Evolutionary conservation across 2,888 invertebrate genomes (phyloP).

Genomic region (Leptarthrus brevirostris): DNA sequence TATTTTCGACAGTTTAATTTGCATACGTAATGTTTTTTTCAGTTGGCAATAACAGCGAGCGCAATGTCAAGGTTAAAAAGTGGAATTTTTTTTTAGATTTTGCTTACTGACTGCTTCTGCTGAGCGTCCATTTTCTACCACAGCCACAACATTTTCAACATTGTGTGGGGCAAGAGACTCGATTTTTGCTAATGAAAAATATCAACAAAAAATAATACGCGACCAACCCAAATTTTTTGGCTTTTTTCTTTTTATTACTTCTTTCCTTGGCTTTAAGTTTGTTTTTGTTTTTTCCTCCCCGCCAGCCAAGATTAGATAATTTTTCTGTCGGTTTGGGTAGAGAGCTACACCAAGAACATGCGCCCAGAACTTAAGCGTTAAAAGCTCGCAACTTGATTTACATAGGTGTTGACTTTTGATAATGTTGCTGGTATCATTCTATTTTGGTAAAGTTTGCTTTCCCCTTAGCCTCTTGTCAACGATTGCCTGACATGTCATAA

Average conservation of each 20-base stretch:
- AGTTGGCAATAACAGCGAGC: conserved; percentile 16
- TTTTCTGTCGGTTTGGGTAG: background rate
- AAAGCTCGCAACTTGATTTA: no score
- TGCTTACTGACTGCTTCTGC: background rate
- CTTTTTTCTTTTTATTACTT: background rate
- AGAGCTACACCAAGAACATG: background rate
- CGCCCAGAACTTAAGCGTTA: background rate
- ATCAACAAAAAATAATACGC: conserved; percentile 11
- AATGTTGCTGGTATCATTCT: no score
- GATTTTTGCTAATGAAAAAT: conserved; percentile 4
- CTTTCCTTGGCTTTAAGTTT: background rate
- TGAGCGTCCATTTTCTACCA: background rate
- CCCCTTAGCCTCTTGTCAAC: no score
- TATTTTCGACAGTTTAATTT: conserved; percentile 27
- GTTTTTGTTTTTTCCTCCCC: background rate
- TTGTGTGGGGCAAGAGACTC: background rate
- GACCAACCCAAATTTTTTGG: conserved; percentile 19
- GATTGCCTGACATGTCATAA: no score
- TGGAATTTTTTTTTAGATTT: conserved; percentile 2
- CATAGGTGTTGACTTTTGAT: no score
- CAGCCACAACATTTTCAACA: background rate
- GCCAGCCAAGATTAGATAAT: conserved; percentile 27
- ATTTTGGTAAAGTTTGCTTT: no score
- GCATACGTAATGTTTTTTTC: conserved; percentile 30
- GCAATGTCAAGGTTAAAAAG: conserved; percentile 24